Evolutionary conservation across 2,797 vertebrate species (phyloP).

Genomic region (Benthosema pterotum): DNA sequence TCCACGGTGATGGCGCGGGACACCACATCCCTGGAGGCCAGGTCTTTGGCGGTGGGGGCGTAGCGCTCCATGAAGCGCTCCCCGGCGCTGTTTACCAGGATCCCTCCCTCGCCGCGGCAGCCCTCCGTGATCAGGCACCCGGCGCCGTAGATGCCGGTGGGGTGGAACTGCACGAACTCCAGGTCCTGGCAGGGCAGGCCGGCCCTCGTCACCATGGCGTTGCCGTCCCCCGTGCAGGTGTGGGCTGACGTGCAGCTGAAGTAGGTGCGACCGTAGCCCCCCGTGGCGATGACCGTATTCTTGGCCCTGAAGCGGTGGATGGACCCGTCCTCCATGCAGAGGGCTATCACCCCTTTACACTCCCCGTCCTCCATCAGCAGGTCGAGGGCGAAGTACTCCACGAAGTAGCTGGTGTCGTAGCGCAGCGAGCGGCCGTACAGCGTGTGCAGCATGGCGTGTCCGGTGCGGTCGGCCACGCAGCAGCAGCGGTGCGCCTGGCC

Average conservation of each 20-base stretch:
- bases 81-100: conserved; percentile 87
- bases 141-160: conserved; percentile 89
- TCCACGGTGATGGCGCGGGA: conserved; percentile 89
- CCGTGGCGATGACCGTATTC: conserved; percentile 86
- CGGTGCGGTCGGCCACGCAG: conserved; percentile 88
- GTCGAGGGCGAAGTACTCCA: conserved; percentile 89
- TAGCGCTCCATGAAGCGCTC: conserved; percentile 92
- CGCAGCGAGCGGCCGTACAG: conserved; percentile 86
- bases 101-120: conserved; percentile 88
- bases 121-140: conserved; percentile 90
- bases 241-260: conserved; percentile 85
- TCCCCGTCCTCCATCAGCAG: conserved; percentile 87
- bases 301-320: conserved; percentile 88
- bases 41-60: conserved; percentile 87
- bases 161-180: conserved; percentile 90
- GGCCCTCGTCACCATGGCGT: conserved; percentile 85
- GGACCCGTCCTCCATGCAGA: conserved; percentile 88
- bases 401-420: conserved; percentile 88
- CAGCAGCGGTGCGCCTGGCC: conserved; percentile 90
- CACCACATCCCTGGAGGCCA: conserved; percentile 88
- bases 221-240: conserved; percentile 88
- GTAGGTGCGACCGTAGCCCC: conserved; percentile 86
- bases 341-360: conserved; percentile 84
- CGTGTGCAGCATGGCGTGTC: conserved; percentile 87
- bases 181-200: conserved; percentile 88